A percentile compares a stretch with the other conserved stretches of the same genome.
These are phyloP conservation scores for Blomia tropicalis DNA, from an alignment of 2,888 invertebrate species.

Conservation along the genomic window DNA sequence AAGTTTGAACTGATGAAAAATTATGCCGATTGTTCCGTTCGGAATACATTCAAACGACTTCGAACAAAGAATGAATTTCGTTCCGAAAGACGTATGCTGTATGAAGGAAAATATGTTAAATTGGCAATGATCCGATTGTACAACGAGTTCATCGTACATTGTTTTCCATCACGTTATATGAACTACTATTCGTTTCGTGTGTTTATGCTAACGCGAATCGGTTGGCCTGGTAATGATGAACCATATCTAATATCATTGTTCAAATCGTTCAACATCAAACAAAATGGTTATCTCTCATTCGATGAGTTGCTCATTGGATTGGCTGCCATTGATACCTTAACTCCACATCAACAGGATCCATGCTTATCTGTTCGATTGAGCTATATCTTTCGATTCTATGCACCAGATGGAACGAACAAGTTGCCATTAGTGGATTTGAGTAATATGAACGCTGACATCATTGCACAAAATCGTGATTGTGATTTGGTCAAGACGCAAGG, in stretches of 20 bases:
- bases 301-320: conserved; percentile 45
- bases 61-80: background rate
- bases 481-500: background rate
- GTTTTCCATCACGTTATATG: conserved; percentile 23
- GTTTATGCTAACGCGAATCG: background rate
- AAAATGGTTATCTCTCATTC: background rate
- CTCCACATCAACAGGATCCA: conserved; percentile 43
- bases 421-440: background rate
- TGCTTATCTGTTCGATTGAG: background rate
- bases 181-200: conserved; percentile 17
- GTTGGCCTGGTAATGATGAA: background rate
- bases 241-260: background rate
- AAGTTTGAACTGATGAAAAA: background rate
- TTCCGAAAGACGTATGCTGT: background rate
- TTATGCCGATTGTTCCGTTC: background rate
- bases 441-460: background rate
- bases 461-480: background rate
- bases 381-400: conserved; percentile 7
- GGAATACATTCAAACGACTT: background rate
- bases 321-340: conserved; percentile 49
- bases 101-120: background rate
- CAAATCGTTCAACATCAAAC: background rate
- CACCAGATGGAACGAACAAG: background rate
- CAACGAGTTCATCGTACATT: conserved; percentile 16
- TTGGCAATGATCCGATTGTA: background rate